Evolutionary conservation across 2,797 vertebrate genomes (phyloP).

Genomic region (Scolopax rusticola): DNA sequence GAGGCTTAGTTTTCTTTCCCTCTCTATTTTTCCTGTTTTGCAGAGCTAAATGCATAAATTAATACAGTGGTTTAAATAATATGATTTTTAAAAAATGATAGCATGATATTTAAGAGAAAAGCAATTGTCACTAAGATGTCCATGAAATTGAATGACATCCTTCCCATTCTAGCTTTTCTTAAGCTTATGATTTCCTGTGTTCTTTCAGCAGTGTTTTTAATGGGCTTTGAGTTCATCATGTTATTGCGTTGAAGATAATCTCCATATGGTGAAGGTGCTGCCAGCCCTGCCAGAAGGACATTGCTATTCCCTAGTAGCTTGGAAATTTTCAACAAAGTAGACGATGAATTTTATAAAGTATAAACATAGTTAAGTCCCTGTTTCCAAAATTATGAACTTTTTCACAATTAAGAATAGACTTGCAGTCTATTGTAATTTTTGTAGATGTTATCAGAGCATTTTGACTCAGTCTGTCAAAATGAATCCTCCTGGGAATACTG

Average conservation of each 20-base stretch:
- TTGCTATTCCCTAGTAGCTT: background rate
- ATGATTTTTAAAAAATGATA: background rate
- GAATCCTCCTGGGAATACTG: background rate
- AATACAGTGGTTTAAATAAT: background rate
- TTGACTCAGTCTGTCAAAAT: background rate
- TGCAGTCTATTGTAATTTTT: background rate
- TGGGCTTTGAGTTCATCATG: conserved; percentile 17
- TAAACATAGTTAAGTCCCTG: background rate
- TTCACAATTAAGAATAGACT: background rate
- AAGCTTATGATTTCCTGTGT: conserved; percentile 40
- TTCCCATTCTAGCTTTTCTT: conserved; percentile 30
- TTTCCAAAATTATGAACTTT: background rate
- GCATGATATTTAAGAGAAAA: background rate
- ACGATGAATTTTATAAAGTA: background rate
- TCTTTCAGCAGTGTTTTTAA: conserved; percentile 28
- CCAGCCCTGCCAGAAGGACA: background rate
- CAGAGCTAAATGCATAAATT: background rate
- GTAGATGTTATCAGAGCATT: background rate
- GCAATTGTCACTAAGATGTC: background rate
- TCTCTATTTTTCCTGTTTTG: background rate
- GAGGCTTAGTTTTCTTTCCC: background rate
- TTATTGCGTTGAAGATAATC: conserved; percentile 24
- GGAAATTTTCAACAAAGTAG: background rate
- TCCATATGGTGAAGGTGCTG: conserved; percentile 37
- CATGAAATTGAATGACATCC: background rate